phyloP scores from a whole-genome alignment of 1,140 invertebrate genomes.

The Scaptodrosophila lebanonensis region DNA sequence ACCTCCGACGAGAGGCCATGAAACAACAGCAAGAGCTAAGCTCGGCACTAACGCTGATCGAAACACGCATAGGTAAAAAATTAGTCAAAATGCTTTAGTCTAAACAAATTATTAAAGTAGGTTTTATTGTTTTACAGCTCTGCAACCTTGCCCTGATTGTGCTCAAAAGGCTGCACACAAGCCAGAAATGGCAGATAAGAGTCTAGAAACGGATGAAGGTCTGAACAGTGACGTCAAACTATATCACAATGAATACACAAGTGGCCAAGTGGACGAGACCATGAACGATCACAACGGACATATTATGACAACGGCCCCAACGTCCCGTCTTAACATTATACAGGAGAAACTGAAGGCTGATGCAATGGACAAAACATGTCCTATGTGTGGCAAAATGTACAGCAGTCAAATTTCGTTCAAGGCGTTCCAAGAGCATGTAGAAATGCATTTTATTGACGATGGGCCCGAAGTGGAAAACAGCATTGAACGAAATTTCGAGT shows the following conservation, averaged over 20 bases:
- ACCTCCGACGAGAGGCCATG: slow-evolving; percentile 81
- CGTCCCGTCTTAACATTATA: slow-evolving; percentile 44
- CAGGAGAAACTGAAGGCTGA: slow-evolving; percentile 62
- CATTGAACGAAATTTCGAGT: slow-evolving; percentile 67
- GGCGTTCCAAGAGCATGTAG: slow-evolving; percentile 77
- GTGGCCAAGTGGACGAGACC: slow-evolving; percentile 8
- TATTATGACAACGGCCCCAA: neutral
- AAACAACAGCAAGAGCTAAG: slow-evolving; percentile 83
- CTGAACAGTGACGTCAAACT: slow-evolving; percentile 40
- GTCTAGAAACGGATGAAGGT: slow-evolving; percentile 68
- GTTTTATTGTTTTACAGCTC: slow-evolving; percentile 25
- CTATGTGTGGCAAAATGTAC: slow-evolving; percentile 77
- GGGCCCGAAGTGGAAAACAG: slow-evolving; percentile 39
- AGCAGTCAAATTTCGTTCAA: slow-evolving; percentile 69
- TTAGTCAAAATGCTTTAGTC: neutral
- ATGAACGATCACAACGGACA: slow-evolving; percentile 9
- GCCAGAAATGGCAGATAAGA: slow-evolving; percentile 76
- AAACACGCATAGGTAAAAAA: slow-evolving; percentile 49
- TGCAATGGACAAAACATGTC: slow-evolving; percentile 77
- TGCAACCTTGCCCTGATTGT: slow-evolving; percentile 59
- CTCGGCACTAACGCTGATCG: slow-evolving; percentile 69
- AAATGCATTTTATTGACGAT: slow-evolving; percentile 78
- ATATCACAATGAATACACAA: slow-evolving; percentile 16
- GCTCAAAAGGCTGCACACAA: slow-evolving; percentile 55
- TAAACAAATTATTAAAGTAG: neutral